Evolutionary conservation across 2,113 vertebrate species (phyloP).

Genomic region (Notothenia coriiceps): DNA sequence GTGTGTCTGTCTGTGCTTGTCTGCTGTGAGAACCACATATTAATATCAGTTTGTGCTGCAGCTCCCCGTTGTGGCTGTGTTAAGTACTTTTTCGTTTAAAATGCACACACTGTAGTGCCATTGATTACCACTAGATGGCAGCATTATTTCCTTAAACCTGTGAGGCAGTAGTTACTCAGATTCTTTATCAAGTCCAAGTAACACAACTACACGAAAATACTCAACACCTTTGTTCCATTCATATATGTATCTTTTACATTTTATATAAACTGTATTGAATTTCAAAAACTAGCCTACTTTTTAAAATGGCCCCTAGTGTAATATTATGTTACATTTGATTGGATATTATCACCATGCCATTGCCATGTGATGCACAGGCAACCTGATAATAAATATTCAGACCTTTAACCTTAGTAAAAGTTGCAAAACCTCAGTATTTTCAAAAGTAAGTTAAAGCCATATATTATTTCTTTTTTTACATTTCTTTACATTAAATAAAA

Average conservation of each 20-base stretch:
- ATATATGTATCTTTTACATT: no score
- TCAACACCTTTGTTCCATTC: neutral
- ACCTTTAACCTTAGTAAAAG: no score
- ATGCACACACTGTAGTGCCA: neutral
- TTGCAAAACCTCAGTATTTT: neutral
- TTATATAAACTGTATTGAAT: no score
- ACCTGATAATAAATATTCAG: no score
- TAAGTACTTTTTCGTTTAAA: neutral
- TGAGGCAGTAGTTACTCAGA: no score
- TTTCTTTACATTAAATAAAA: no score
- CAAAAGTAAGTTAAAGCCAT: no score
- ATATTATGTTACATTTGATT: neutral
- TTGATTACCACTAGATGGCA: constrained; percentile 36
- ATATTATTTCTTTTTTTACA: no score
- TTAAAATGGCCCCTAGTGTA: neutral
- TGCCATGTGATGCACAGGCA: no score
- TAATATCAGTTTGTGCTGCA: neutral
- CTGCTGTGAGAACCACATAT: neutral
- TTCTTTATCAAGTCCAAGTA: no score
- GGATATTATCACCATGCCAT: neutral
- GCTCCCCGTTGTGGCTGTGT: constrained; percentile 24
- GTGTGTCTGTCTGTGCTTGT: neutral
- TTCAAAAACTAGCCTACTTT: neutral
- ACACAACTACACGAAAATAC: neutral
- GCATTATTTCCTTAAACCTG: neutral